Evolutionary conservation across 2,888 invertebrate genomes (phyloP).

Genomic region (Zygogramma bicolorata): DNA sequence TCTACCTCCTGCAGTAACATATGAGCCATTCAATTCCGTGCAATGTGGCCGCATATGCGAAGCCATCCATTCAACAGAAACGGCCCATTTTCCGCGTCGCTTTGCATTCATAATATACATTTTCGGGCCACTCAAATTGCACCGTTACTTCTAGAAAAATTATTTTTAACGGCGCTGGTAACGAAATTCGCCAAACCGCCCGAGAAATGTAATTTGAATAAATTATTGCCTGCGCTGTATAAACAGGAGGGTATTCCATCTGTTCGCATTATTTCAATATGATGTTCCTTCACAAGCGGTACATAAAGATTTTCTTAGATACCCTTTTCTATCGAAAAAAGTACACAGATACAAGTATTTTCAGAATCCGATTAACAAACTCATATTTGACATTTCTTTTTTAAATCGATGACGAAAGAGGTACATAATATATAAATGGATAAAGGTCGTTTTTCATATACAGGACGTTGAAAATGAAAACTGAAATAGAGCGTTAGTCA

Average conservation of each 20-base stretch:
- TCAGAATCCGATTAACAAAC: too few species aligned
- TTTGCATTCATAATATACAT: conserved; percentile 43
- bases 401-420: too few species aligned
- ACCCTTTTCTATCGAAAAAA: not conserved
- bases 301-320: too few species aligned
- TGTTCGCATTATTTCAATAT: not conserved
- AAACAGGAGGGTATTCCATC: too few species aligned
- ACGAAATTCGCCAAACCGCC: conserved; percentile 34
- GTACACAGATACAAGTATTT: not conserved
- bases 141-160: conserved; percentile 38
- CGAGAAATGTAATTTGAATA: conserved; percentile 47
- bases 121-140: conserved; percentile 39
- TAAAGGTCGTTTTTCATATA: too few species aligned
- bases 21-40: conserved; percentile 43
- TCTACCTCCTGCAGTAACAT: conserved; percentile 36
- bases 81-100: conserved; percentile 39
- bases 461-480: too few species aligned
- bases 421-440: too few species aligned
- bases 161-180: conserved; percentile 39
- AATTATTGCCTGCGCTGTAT: conserved; percentile 38
- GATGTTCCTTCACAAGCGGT: too few species aligned
- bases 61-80: conserved; percentile 43
- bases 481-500: too few species aligned
- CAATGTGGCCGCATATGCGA: conserved; percentile 41
- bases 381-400: too few species aligned